Base-by-base conservation (phyloP, 2,888 invertebrate genomes). In the Pasiphila rectangulata region DNA sequence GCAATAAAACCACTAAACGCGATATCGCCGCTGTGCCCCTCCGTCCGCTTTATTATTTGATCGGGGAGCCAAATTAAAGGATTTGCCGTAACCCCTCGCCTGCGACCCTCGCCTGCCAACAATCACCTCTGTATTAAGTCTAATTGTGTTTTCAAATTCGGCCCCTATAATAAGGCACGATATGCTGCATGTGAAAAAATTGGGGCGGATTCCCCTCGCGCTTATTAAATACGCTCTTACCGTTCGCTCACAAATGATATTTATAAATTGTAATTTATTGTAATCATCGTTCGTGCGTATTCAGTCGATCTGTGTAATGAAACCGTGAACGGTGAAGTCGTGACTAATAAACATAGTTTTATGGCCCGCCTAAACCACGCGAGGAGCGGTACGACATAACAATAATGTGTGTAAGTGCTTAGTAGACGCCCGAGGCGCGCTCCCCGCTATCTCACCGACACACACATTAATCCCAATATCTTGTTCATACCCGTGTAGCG, bases 41-140 rank as follows among this genome's bases (percentile, higher is more conserved):
- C 69, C 73, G 78, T 75, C 69, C 78, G 79, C 84, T 84, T 83
- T 87, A 87, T 87, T 86, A 85, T 88, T 88, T 85, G 87, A 87
- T 87, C 85, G 88, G 83, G 83, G 86, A 86, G 83, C 83, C 86
- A 88, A 88, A 88, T 88, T 88, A 88, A 88, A 88, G 88, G 88
- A 88, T 88, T 88, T 85, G 74, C 79, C 72, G 75, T 82, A 82
- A 81, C 83, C 85, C 85, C 84, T 83, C 82, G 76, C 62, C 58
- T 55, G 67, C 76, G 81, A 83, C 87, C 88, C 86, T 82, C 82
- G 74, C 79, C 72, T 70, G 80, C 79, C 81, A 79, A 85, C 88
- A 85, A 88, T 88, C 88, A 88, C 88, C 88, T 86, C 87, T 87
- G 87, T 88, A 88, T 88, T 88, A 88, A 86, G 83, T 87, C 86